phyloP scores from a whole-genome alignment of 2,113 vertebrate species.

The Podarcis muralis region DNA sequence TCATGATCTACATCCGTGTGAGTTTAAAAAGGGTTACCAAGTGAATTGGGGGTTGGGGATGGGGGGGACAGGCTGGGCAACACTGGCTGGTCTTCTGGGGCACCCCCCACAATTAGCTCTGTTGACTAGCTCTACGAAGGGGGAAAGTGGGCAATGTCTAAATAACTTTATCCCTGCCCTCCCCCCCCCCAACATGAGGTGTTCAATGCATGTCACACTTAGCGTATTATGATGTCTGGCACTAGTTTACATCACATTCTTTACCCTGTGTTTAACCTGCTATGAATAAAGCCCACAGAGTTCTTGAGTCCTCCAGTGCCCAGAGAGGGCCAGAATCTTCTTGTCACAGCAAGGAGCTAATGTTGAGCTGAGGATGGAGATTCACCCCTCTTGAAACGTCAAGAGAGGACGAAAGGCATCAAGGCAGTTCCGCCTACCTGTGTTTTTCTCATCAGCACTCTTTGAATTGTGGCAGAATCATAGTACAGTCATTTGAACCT shows the following conservation, averaged over 20 bases:
- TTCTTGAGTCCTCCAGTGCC: background rate
- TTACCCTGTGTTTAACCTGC: constrained; percentile 19
- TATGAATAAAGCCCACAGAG: background rate
- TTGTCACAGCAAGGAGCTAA: background rate
- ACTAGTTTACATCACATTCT: background rate
- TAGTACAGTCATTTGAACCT: background rate
- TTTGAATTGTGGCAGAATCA: too few relatives aligned
- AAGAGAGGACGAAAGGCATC: background rate
- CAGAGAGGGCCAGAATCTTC: background rate
- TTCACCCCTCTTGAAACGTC: too few relatives aligned
- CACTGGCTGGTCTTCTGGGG: background rate
- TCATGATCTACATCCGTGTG: background rate
- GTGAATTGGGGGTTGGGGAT: background rate
- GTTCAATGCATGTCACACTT: background rate
- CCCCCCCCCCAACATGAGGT: background rate
- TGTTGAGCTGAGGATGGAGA: background rate
- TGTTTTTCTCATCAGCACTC: background rate
- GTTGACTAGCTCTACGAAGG: background rate
- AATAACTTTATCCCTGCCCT: background rate
- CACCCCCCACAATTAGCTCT: background rate
- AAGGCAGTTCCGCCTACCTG: background rate
- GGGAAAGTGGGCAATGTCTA: background rate
- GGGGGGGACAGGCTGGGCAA: background rate
- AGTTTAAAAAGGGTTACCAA: background rate
- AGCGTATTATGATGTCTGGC: background rate